Evolutionary conservation across 2,113 vertebrate species (phyloP).

Genomic region (cat (Felis catus)): DNA sequence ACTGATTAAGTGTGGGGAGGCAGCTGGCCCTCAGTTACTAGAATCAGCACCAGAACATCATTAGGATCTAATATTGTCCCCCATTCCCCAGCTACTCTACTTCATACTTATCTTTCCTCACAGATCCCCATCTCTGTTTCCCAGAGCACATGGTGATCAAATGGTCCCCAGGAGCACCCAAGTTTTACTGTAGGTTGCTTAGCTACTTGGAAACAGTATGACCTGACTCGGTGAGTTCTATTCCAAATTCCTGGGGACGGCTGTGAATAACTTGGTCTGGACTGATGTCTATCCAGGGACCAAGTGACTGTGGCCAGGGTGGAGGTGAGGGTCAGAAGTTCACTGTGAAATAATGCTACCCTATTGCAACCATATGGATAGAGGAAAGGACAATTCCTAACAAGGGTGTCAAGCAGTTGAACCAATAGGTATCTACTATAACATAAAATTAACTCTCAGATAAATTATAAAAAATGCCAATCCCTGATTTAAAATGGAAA

Average conservation of each 20-base stretch:
- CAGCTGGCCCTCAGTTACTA: neutral
- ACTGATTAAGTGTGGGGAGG: neutral
- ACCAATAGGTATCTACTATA: neutral
- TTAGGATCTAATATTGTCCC: neutral
- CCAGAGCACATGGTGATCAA: neutral
- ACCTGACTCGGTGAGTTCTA: neutral
- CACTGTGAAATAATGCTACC: neutral
- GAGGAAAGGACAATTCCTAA: neutral
- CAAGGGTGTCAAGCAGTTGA: neutral
- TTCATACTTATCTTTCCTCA: neutral
- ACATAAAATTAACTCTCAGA: neutral
- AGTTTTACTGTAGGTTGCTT: neutral
- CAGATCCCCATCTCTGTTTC: neutral
- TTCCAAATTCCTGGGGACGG: neutral
- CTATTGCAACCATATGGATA: neutral
- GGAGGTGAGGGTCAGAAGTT: neutral
- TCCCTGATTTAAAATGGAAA: neutral
- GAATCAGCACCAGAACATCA: neutral
- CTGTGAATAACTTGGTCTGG: neutral
- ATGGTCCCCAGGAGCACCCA: neutral
- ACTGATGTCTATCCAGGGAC: neutral
- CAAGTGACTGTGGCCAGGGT: neutral
- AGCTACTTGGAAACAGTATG: neutral
- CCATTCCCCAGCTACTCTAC: neutral
- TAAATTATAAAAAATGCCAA: neutral